phyloP scores from a whole-genome alignment of 23 tunicate species.

The Phallusia fumigata region DNA sequence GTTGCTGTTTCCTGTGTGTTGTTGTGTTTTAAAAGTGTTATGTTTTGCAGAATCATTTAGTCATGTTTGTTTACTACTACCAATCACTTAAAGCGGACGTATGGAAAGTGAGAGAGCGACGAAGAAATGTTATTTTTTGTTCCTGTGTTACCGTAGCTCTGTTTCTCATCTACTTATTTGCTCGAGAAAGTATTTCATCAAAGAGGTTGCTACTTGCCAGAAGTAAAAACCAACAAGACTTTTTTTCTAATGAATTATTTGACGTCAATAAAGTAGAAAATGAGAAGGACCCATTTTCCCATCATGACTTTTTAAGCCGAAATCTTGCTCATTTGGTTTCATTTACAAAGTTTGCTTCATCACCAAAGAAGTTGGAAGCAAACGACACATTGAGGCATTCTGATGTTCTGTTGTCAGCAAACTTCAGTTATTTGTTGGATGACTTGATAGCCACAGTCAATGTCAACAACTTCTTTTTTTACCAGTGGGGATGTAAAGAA shows the following conservation, averaged over 20 bases:
- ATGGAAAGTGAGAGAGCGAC: background rate
- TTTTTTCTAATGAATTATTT: background rate
- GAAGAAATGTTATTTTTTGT: background rate
- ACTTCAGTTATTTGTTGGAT: slow-evolving; percentile 54
- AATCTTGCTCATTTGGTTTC: slow-evolving; percentile 8
- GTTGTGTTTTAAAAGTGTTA: no score
- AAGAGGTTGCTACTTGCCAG: background rate
- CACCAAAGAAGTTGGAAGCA: background rate
- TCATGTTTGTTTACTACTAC: background rate
- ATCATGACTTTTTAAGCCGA: background rate
- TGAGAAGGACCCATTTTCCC: slow-evolving; percentile 2
- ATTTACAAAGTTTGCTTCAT: background rate
- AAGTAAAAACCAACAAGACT: background rate
- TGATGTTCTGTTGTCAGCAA: background rate
- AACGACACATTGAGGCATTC: background rate
- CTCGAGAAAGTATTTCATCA: background rate
- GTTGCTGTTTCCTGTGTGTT: no score
- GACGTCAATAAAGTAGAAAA: background rate
- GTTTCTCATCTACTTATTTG: background rate
- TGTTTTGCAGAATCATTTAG: background rate
- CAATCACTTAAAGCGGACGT: background rate
- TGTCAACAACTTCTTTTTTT: slow-evolving; percentile 53
- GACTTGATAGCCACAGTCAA: slow-evolving; percentile 61
- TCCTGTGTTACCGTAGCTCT: background rate
- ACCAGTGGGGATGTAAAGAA: slow-evolving; percentile 59